Percentiles rank a stretch among this genome's conserved stretches.
phyloP scores from a whole-genome alignment of 2,888 invertebrate species.

The Phyto melanocephala region DNA sequence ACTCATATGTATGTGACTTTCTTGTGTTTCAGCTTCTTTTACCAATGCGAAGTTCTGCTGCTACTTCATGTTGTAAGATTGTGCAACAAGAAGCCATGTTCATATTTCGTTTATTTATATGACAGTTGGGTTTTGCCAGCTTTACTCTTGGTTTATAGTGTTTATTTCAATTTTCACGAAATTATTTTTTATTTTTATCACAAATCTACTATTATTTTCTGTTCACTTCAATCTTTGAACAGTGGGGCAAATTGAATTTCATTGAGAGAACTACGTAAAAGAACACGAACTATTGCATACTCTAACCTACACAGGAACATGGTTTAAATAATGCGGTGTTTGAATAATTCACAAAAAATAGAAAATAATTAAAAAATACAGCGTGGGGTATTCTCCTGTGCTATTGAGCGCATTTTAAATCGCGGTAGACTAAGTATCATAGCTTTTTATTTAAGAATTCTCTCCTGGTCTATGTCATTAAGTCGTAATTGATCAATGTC shows the following conservation, averaged over 20 bases:
- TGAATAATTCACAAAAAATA: too few species aligned
- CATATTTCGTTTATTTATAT: constrained; percentile 65
- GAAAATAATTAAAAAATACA: too few species aligned
- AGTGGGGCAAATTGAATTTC: background rate
- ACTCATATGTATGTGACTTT: background rate
- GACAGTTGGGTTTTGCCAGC: constrained; percentile 63
- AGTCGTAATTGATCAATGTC: too few species aligned
- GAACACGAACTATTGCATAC: too few species aligned
- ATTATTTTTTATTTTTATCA: constrained; percentile 49
- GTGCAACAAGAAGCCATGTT: constrained; percentile 38
- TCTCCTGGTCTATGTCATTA: too few species aligned
- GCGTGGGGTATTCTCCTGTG: too few species aligned
- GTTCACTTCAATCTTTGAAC: background rate
- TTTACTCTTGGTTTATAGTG: constrained; percentile 61
- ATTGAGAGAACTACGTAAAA: too few species aligned
- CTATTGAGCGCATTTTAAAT: too few species aligned
- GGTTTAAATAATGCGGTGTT: too few species aligned
- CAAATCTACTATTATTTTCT: constrained; percentile 12
- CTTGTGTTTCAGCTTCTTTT: background rate
- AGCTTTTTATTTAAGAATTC: too few species aligned
- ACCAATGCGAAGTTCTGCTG: background rate
- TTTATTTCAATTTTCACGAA: constrained; percentile 63
- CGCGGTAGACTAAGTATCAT: too few species aligned
- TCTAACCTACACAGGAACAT: too few species aligned
- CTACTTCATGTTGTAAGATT: background rate